Base-by-base conservation (phyloP, 2,888 invertebrate genomes). In the Agrilus biguttatus region DNA sequence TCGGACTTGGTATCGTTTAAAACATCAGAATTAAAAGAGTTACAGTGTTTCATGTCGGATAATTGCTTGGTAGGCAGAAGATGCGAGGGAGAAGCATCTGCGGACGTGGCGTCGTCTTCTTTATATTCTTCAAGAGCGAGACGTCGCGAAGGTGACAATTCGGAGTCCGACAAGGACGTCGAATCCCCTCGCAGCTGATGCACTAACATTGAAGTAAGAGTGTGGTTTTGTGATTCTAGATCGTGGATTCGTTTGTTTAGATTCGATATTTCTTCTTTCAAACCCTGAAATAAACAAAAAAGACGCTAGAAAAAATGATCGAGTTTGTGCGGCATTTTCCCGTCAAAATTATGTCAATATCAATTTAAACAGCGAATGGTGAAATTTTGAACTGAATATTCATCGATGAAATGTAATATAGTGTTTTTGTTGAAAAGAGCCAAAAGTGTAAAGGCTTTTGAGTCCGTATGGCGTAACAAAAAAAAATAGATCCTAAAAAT, bases 141-240 rank as follows among this genome's bases (percentile, higher is more conserved):
- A 71, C 6, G 74, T 65, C 47, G 46, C 3, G 46, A 41, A 7
- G 46, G 13, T 10, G 42, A 43, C 10, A 43, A 37, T 33, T 51
- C 52, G 14, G 49, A 40, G 40, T 52, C 52, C 3, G 46, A 44
- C 12, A 46, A 41, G 12, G 49, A 44, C 28, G 47, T 46, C 36
- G 53, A 51, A 19, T 61, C 62, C 17, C 57, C 72, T 10, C 74
- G 67, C 49, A 78, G 63, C 58, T 78, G 78, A 44, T 82, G 77
- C 45, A 81, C 76, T 48, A 83, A 66, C 52, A 83, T 69, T 8
- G 80, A 72, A 51, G 80, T 82, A 45, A 88, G 68, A 23, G 81
- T 77, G 43, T 77, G 69, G 66, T 88, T 88, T 61, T 87, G 85
- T 28, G 78, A 72, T 63, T 87, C 87, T 51, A 87, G 68, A 59